Evolutionary conservation across 2,797 vertebrate genomes (phyloP).

Genomic region (Typhlichthys subterraneus): DNA sequence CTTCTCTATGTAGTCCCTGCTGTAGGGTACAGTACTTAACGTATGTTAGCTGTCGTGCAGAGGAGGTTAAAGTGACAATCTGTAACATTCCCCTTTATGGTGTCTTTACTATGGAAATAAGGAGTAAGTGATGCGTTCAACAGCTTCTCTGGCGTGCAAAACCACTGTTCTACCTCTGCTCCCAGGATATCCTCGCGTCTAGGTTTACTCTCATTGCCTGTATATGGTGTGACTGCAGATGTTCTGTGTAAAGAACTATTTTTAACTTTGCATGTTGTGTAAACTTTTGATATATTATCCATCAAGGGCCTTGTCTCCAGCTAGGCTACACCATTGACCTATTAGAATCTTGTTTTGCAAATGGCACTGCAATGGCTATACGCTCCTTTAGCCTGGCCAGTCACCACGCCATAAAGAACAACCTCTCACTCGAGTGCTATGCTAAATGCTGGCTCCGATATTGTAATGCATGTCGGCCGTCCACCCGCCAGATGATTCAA

Average conservation of each 20-base stretch:
- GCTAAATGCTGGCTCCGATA: constrained; percentile 56
- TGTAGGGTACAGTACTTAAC: too few relatives aligned
- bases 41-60: too few relatives aligned
- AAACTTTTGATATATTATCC: constrained; percentile 65
- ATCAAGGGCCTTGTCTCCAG: constrained; percentile 62
- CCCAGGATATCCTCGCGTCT: constrained; percentile 45
- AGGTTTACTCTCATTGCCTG: constrained; percentile 41
- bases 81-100: too few relatives aligned
- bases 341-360: constrained; percentile 72
- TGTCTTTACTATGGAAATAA: too few relatives aligned
- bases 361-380: constrained; percentile 24
- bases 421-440: constrained; percentile 53
- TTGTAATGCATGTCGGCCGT: constrained; percentile 58
- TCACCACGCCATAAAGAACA: constrained; percentile 60
- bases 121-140: too few relatives aligned
- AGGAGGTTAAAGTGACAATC: too few relatives aligned
- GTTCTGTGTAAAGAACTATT: constrained; percentile 36
- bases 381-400: constrained; percentile 35
- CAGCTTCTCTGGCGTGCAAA: too few relatives aligned
- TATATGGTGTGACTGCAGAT: constrained; percentile 52
- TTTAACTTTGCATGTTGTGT: constrained; percentile 69
- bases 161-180: too few relatives aligned
- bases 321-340: constrained; percentile 46
- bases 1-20: too few relatives aligned
- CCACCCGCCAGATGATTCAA: constrained; percentile 58